Evolutionary conservation across 2,113 vertebrate species (phyloP), one percentile per base, ranked within the genome.

Genomic region (Rhinopomastus cyanomelas): DNA sequence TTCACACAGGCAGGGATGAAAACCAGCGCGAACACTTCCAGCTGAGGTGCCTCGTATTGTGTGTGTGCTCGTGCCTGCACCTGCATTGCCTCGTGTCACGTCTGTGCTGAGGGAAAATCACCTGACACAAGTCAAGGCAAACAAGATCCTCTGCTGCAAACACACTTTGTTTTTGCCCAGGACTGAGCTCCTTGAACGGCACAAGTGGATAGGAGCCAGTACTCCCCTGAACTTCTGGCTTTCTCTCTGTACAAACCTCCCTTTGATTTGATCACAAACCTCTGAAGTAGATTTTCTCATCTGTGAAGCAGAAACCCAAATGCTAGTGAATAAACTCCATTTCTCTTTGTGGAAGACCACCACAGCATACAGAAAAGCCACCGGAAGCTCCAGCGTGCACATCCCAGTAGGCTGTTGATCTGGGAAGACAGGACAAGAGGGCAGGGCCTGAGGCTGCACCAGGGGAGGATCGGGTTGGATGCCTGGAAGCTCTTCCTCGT

Each of bases 321-420:
- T 30, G 9, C 14, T 12, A 66, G 9, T 32, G 21, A 55, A 86
- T 57, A 69, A 73, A 76, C 42, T 5, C 14, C 12, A 21, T 30
- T 30, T 56, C 18, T 73, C 57, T 66, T 21, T 72, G 26, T 46
- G 32, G 15, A 62, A 56, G 26, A 56, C 8, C 18, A 57, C 8
- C 5, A 5, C 1, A 65, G 25, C 3, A 53, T 2, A 44, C 10
- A 49, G 56, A 75, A 25, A 1, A 32, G 0, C 1, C 29, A 66
- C 26, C 10, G 57, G 29, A 15, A 64, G 19, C 30, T 68, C 46
- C 15, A 88, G 25, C 18, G 22, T 4, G 25, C 44, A 56, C 19
- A 64, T 11, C 18, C 85, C 66, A 67, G 32, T 14, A 59, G 17
- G 8, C 52, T 74, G 26, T 61, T 48, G 14, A 77, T 22, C 14